Conservation (phyloP, 2,797 vertebrate species). For the Crenuchus spilurus region DNA sequence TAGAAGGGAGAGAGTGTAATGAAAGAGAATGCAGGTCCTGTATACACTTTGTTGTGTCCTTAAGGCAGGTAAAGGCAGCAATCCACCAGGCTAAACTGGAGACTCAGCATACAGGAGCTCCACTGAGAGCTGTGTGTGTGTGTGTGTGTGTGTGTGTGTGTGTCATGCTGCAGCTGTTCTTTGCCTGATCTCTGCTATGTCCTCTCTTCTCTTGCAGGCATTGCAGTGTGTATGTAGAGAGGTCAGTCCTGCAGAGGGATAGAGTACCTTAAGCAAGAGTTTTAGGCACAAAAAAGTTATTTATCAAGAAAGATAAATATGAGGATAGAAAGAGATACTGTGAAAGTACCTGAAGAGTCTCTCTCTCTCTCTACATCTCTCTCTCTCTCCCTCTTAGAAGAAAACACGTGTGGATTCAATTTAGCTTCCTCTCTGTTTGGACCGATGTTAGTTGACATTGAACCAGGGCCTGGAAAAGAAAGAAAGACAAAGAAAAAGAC, state of each 20-base stretch:
- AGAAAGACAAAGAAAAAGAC: neutral
- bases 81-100: conserved; percentile 30
- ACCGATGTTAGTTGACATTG: conserved; percentile 28
- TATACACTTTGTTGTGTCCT: conserved; percentile 31
- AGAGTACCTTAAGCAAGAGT: too few species aligned
- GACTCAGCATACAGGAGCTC: conserved; percentile 35
- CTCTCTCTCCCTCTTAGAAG: neutral
- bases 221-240: conserved; percentile 36
- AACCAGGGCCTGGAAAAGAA: conserved; percentile 42
- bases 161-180: conserved; percentile 47
- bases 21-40: conserved; percentile 4
- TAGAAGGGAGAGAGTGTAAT: neutral
- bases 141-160: conserved; percentile 40
- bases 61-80: conserved; percentile 46
- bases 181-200: conserved; percentile 31
- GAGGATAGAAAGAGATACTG: too few species aligned
- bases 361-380: conserved; percentile 9
- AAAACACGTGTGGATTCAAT: conserved; percentile 47
- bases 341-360: neutral
- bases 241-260: conserved; percentile 24
- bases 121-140: conserved; percentile 36
- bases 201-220: conserved; percentile 21
- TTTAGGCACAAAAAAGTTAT: too few species aligned
- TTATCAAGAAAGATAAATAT: too few species aligned
- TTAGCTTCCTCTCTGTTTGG: conserved; percentile 42